These are phyloP conservation scores for Arge pagana DNA, from an alignment of 2,888 invertebrate genomes.

Conservation along the genomic window DNA sequence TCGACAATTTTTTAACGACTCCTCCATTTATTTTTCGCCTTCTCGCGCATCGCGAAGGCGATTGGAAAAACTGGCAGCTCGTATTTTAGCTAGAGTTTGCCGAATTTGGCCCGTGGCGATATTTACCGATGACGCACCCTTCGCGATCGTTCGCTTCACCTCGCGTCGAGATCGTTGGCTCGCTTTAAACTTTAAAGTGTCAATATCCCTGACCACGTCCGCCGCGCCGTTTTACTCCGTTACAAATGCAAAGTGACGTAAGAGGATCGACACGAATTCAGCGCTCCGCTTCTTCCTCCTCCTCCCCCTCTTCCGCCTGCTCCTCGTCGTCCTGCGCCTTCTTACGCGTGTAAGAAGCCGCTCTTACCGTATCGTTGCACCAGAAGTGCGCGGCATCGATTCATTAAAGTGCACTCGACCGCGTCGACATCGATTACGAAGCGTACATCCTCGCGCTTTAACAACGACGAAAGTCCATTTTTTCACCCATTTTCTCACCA, in stretches of 20 bases:
- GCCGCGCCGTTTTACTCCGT: neutral
- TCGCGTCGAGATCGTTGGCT: neutral
- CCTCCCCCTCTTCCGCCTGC: neutral
- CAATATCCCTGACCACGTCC: neutral
- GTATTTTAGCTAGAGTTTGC: no score
- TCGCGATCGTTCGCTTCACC: no score
- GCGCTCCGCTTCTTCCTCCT: neutral
- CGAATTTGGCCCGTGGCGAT: no score
- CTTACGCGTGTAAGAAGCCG: neutral
- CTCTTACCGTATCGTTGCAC: neutral
- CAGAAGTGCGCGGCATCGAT: neutral
- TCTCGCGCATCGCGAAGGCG: no score
- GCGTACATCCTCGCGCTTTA: no score
- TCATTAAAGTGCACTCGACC: neutral
- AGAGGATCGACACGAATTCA: neutral
- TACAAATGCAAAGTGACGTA: neutral
- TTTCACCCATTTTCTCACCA: no score
- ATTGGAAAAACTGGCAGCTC: no score
- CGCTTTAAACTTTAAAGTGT: neutral
- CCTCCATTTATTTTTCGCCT: no score
- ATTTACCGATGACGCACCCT: no score
- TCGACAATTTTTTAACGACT: no score
- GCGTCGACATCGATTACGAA: neutral
- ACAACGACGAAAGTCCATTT: no score
- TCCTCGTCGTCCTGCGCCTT: neutral